These are phyloP conservation scores for Rostratula benghalensis DNA, from an alignment of 2,113 vertebrate species.

Conservation along the genomic window DNA sequence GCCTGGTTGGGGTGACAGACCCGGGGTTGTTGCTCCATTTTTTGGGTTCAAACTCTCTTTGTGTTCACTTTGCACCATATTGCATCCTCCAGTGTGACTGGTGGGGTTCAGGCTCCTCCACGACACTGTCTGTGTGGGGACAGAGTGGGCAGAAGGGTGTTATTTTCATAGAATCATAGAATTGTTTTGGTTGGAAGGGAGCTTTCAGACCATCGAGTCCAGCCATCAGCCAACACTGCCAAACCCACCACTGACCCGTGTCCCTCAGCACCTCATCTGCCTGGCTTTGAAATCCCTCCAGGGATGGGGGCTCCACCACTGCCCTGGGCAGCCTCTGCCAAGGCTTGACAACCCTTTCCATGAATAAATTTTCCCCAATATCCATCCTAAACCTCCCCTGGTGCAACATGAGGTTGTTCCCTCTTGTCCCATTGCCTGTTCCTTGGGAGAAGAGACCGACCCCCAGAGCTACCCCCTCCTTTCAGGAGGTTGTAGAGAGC, in stretches of 20 bases:
- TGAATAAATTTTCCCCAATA: neutral
- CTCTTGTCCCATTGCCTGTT: neutral
- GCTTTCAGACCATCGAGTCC: neutral
- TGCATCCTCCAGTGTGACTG: rapidly evolving
- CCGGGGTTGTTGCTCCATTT: rapidly evolving
- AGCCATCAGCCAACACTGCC: neutral
- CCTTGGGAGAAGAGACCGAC: neutral
- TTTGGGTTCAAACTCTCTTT: neutral
- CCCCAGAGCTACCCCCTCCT: neutral
- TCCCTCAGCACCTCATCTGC: neutral
- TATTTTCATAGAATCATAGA: neutral
- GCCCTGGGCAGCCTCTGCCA: neutral
- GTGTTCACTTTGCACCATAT: neutral
- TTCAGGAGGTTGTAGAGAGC: neutral
- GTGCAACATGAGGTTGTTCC: neutral
- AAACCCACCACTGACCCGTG: neutral
- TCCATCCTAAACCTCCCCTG: neutral
- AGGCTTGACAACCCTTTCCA: neutral
- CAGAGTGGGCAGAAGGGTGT: neutral
- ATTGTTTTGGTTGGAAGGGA: neutral
- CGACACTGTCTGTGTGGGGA: rapidly evolving
- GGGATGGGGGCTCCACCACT: neutral
- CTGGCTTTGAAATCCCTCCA: no score
- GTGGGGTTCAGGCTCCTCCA: no score
- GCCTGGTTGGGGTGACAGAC: neutral